Percentiles rank a stretch among this genome's conserved stretches.
Conservation (phyloP, 2,113 vertebrate genomes). For the Pipra filicauda region DNA sequence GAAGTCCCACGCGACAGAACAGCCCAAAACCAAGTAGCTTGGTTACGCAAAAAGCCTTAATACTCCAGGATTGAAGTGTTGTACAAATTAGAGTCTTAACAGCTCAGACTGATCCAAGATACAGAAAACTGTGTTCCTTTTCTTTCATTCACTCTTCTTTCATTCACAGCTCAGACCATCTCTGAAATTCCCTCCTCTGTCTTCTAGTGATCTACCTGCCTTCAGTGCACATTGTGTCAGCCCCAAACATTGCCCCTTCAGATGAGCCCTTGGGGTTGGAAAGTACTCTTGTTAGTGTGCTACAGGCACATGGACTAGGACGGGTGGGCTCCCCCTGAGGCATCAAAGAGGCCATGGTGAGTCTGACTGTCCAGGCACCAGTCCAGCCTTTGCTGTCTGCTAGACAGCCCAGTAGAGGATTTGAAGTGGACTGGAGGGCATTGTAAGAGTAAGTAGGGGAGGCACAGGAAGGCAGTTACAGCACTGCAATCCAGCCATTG, state of each 20-base stretch:
- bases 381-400: background rate
- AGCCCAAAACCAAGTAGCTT: background rate
- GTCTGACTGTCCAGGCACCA: background rate
- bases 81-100: background rate
- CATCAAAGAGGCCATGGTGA: background rate
- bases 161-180: background rate
- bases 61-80: background rate
- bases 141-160: background rate
- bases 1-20: background rate
- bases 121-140: background rate
- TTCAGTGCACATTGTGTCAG: background rate
- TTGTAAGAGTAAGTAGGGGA: background rate
- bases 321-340: background rate
- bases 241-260: background rate
- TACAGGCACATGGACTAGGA: background rate
- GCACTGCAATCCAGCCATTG: background rate
- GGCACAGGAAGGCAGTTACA: background rate
- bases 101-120: background rate
- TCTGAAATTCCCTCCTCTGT: background rate
- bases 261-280: background rate
- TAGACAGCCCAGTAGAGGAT: background rate
- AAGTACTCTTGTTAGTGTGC: background rate
- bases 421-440: background rate
- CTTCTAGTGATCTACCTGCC: background rate
- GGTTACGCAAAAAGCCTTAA: background rate